Evolutionary conservation across 2,888 invertebrate genomes (phyloP), one percentile per base, ranked within the genome.

Genomic region (Polydesmus complanatus): DNA sequence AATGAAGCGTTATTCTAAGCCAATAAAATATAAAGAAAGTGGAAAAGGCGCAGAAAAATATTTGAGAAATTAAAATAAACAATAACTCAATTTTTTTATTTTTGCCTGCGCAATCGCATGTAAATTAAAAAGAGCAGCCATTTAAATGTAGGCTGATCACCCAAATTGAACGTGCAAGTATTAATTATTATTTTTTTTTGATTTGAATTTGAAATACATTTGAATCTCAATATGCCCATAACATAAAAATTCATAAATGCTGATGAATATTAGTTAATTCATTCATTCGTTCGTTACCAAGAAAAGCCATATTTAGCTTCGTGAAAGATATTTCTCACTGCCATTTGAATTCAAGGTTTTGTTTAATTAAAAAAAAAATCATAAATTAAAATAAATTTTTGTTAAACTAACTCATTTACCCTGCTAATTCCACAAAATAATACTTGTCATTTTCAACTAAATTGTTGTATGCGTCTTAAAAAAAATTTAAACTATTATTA

Each of bases 281-380:
- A 37, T 5, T 37, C 8, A 8, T 5, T 37, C 37, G 37, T 14
- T 51, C 3, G 27, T 25, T 55, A 60, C 54, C 60, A 55, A 54
- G 56, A 56, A 56, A 61, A 57, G 55, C 61, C 56, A 61, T 56
- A 61, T 61, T 56, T 57, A 47, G 56, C 61, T 23, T 56, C 51
- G 21, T 23, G 22, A 51, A 22, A 27, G 52, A 25, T 53, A 47
- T 37, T n/a, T 5, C 56, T 37, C 56, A 61, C 56, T 56, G 52
- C 55, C 51, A 37, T 1, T 61, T 21, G 18, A 54, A 37, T 23
- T 27, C 27, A n/a, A n/a, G n/a, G n/a, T n/a, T n/a, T n/a, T n/a
- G n/a, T n/a, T n/a, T n/a, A n/a, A n/a, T n/a, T n/a, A n/a, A n/a
- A n/a, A n/a, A n/a, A n/a, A n/a, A n/a, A n/a, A n/a, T n/a, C n/a